Evolutionary conservation across 2,888 invertebrate genomes (phyloP), one percentile per base, ranked within the genome.

Genomic region (Psylliodes chrysocephalus): DNA sequence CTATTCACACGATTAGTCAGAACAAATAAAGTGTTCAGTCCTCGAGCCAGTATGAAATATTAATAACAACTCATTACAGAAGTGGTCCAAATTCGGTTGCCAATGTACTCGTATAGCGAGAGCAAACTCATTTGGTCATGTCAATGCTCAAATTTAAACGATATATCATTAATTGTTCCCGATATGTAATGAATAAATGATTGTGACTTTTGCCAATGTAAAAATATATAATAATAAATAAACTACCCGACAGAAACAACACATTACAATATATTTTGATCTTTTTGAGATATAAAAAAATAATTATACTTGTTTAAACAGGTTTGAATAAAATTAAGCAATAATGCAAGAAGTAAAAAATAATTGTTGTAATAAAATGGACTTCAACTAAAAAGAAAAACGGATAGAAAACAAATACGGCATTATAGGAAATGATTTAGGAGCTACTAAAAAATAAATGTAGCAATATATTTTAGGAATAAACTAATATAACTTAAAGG

Each of bases 91-190:
- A 68, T 62, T 56, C 60, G 59, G 64, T 42, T 40, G 52, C 47
- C 57, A n/a, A n/a, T n/a, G n/a, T n/a, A n/a, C 47, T 42, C 42
- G 35, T 15, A 38, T 2, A 38, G 35, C 55, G 52, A 57, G 46
- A 49, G 63, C 51, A 55, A 57, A 64, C 69, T 54, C 51, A 66
- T 69, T 69, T 69, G 66, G 69, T 52, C 64, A 69, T 60, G 65
- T 63, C 68, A 68, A 49, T 55, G 49, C 40, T 54, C 53, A 55
- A 64, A 64, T 64, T 60, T 49, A 38, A 28, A 18, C 44, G 57
- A 60, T 68, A 68, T 57, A 65, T 68, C 67, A 69, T 69, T 69
- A 70, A 68, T 71, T 69, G 65, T 64, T 67, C 71, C 64, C 60
- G 64, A 69, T 66, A 62, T 60, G 68, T 68, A 66, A 66, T 60